Evolutionary conservation across 1,140 invertebrate genomes (phyloP).

Genomic region (Drosophila erecta): DNA sequence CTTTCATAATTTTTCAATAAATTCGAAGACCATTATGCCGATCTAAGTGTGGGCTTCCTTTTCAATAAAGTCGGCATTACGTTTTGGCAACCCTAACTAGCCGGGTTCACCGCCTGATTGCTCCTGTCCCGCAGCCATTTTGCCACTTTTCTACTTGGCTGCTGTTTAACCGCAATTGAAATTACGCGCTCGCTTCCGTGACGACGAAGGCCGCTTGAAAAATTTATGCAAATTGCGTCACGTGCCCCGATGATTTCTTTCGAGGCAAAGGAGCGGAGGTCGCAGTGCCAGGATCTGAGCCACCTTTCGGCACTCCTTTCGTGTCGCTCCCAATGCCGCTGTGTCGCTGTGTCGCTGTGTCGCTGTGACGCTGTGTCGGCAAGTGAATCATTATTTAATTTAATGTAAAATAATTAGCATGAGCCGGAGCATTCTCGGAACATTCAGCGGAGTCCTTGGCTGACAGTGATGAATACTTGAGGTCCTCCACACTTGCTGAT

Average conservation of each 20-base stretch:
- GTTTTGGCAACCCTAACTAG: slow-evolving; percentile 52
- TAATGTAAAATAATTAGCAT: slow-evolving; percentile 84
- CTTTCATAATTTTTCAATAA: slow-evolving; percentile 78
- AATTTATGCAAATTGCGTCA: slow-evolving; percentile 84
- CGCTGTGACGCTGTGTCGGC: slow-evolving; percentile 9
- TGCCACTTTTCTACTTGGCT: slow-evolving; percentile 78
- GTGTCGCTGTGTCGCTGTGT: background rate
- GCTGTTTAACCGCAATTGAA: slow-evolving; percentile 83
- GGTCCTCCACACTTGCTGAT: slow-evolving; percentile 24
- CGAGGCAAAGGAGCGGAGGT: slow-evolving; percentile 16
- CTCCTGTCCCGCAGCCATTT: slow-evolving; percentile 51
- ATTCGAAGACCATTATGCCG: slow-evolving; percentile 56
- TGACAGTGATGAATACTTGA: slow-evolving; percentile 75
- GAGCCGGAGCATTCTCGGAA: slow-evolving; percentile 23
- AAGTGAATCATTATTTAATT: slow-evolving; percentile 85
- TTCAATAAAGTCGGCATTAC: slow-evolving; percentile 73
- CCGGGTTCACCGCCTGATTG: slow-evolving; percentile 8
- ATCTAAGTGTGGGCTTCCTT: slow-evolving; percentile 54
- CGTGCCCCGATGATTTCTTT: slow-evolving; percentile 83
- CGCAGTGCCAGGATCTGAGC: slow-evolving; percentile 2
- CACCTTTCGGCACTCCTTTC: slow-evolving; percentile 61
- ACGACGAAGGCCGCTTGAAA: slow-evolving; percentile 55
- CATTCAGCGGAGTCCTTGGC: background rate
- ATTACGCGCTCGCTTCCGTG: slow-evolving; percentile 77
- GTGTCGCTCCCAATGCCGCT: slow-evolving; percentile 3